Evolutionary conservation across 2,888 invertebrate genomes (phyloP), one percentile per base, ranked within the genome.

Genomic region (Serripes groenlandicus): DNA sequence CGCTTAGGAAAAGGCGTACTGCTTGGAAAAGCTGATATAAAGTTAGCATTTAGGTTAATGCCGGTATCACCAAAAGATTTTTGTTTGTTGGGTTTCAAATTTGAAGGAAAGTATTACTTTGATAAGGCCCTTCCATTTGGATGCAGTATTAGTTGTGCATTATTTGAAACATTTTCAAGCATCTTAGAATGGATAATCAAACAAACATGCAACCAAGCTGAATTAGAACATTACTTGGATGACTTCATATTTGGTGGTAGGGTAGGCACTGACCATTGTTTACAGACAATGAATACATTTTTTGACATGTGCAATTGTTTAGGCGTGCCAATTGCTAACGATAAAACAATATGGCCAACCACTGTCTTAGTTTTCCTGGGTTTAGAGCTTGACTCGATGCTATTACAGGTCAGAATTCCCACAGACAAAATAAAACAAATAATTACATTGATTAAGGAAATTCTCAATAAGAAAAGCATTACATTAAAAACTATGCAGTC

Each of bases 111-210:
- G 2, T 83, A 64, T 71, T 76, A 52, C 81, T 58, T 68, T 49
- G 78, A 81, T 60, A 73, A 75, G 28, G 49, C 60, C 30, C 37
- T 85, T 1, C 81, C 86, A 7, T 72, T 86, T 42, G 86, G 80
- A 2, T 83, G 80, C 56, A 73, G 64, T 7, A 68, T 83, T 35
- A 58, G 56, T 0, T 80, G 80, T 69, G 7, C 62, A 3, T 23
- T 58, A 1, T 86, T 77, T 71, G 80, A 86, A 60, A 77, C 54
- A 49, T 86, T 83, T 78, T n/a, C 83, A 23, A 74, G 76, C 0
- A 82, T 85, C 58, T 56, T 85, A n/a, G 79, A 83, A 49, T 76
- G 9, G 7, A n/a, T 18, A 26, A n/a, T 58, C 15, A 11, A 9
- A 28, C 4, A 18, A 18, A 15, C 42, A 42, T 9, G 11, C 42